Conservation (phyloP, 2,113 vertebrate genomes). For the Psilopogon haemacephalus region DNA sequence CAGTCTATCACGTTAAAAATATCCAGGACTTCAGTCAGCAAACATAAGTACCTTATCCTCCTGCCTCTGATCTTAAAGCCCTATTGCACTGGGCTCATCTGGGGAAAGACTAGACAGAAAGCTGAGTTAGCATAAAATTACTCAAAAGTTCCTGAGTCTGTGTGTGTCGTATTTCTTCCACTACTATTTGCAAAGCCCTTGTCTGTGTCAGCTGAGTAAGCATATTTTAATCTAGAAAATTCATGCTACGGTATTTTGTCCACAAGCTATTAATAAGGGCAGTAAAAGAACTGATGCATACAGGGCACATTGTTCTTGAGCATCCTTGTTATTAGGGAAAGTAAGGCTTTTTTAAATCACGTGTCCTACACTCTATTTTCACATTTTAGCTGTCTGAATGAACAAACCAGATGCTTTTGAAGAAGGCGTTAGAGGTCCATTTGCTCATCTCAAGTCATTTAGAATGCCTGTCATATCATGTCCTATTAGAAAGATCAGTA, state of each 20-base stretch:
- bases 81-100: neutral
- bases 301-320: neutral
- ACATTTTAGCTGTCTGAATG: slow-evolving; percentile 35
- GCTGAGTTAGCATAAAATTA: neutral
- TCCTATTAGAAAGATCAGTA: slow-evolving; percentile 8
- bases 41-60: neutral
- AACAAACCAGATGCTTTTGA: slow-evolving; percentile 21
- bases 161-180: neutral
- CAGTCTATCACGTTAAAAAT: neutral
- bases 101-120: neutral
- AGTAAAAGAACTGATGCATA: neutral
- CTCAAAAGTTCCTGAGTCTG: neutral
- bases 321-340: neutral
- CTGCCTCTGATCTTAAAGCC: neutral
- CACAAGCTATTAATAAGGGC: neutral
- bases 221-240: neutral
- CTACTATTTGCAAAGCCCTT: neutral
- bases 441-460: slow-evolving; percentile 37
- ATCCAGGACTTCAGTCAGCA: neutral
- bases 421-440: slow-evolving; percentile 10
- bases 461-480: slow-evolving; percentile 32
- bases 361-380: neutral
- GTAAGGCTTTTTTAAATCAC: neutral
- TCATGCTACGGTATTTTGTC: neutral
- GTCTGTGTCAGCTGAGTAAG: neutral